Evolutionary conservation across 2,888 invertebrate species (phyloP), one percentile per base, ranked within the genome.

Genomic region (Chorisops tibialis): DNA sequence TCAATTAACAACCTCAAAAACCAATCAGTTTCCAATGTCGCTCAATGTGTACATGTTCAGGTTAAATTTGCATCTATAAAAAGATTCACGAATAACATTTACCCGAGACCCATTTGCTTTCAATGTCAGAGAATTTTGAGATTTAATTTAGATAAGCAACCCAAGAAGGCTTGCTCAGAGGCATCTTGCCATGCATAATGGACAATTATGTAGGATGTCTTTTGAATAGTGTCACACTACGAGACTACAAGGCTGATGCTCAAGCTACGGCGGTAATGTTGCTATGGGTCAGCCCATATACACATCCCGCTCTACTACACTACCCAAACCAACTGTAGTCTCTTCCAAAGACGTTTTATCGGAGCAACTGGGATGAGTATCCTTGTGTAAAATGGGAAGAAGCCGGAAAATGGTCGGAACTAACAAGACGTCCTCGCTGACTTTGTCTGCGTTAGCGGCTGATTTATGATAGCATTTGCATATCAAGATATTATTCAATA

Each of bases 91-190:
- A 18, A 30, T 35, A 50, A 24, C 22, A 50, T 35, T 50, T 50
- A 30, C 14, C 50, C 6, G n/a, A 16, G 16, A 50, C 11, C 35
- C 50, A 35, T 50, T 50, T 50, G 50, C 50, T 35, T 30, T 21
- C 22, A 24, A 50, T 50, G 50, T 35, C 11, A 35, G 50, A 11
- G 11, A 35, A 50, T 50, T 50, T 35, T 50, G 9, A 50, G 50
- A 50, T 50, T 50, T 50, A 50, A 50, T 50, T 50, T 50, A 50
- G 50, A 50, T 50, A 50, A 50, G 50, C 30, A 18, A 9, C 50
- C 50, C 50, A 50, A 50, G 35, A 35, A 50, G 24, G 14, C 12
- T 50, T 11, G 30, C 35, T n/a, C 24, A 48, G 48, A n/a, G 12
- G 24, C 48, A 22, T 24, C 7, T 35, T 35, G 14, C 35, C 50